These are phyloP conservation scores for Orbicella faveolata DNA, from an alignment of 64 coral and sea anemone species.

Conservation along the genomic window DNA sequence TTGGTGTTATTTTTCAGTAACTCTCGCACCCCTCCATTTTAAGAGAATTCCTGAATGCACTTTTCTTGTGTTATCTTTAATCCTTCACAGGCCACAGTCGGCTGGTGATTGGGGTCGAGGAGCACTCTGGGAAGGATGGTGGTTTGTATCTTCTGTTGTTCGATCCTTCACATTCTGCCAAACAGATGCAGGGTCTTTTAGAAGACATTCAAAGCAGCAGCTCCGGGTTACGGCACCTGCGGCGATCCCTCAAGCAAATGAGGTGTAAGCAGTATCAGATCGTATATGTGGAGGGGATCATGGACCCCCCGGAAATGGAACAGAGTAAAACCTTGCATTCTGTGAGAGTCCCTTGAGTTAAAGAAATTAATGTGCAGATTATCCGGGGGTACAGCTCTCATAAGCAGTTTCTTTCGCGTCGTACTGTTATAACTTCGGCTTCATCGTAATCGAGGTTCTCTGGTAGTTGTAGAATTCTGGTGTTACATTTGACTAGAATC, in stretches of 20 bases:
- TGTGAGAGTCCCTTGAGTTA: conserved; percentile 57
- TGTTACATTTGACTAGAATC: too few relatives aligned
- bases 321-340: conserved; percentile 63
- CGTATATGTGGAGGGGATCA: conserved; percentile 86
- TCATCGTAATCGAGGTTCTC: too few relatives aligned
- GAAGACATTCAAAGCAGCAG: conserved; percentile 67
- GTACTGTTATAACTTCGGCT: not conserved
- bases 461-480: too few relatives aligned
- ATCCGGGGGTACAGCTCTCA: not conserved
- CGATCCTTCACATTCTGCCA: conserved; percentile 91
- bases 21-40: not conserved
- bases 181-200: conserved; percentile 90
- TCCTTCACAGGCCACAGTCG: conserved; percentile 88
- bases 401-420: not conserved
- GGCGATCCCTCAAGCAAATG: conserved; percentile 90
- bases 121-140: conserved; percentile 81
- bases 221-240: conserved; percentile 62
- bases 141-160: conserved; percentile 82
- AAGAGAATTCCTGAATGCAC: not conserved
- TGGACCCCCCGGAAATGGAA: conserved; percentile 81
- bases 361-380: not conserved
- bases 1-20: not conserved
- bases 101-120: conserved; percentile 85
- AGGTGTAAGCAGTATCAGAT: conserved; percentile 92
- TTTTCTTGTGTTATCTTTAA: not conserved